Percentiles rank a stretch among this genome's conserved stretches.
Conservation (phyloP, 2,113 vertebrate genomes). For the Willisornis vidua region DNA sequence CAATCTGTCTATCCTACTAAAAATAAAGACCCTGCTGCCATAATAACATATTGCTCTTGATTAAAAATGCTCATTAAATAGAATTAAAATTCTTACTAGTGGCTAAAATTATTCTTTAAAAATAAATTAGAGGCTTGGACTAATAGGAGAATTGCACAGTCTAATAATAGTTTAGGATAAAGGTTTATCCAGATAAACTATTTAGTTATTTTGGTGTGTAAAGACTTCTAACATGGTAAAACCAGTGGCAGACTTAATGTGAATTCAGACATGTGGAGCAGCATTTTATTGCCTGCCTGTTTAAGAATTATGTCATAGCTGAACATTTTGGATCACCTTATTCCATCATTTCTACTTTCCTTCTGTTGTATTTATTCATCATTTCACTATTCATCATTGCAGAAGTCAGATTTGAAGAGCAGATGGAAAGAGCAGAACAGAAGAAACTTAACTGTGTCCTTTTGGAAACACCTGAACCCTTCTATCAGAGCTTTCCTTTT, state of each 20-base stretch:
- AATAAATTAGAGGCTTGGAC: not conserved
- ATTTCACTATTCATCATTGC: not conserved
- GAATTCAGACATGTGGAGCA: not conserved
- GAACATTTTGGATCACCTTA: not conserved
- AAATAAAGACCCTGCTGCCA: constrained; percentile 49
- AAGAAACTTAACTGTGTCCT: not conserved
- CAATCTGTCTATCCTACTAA: constrained; percentile 63
- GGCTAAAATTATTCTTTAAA: constrained; percentile 30
- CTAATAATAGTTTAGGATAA: not conserved
- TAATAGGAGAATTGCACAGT: not conserved
- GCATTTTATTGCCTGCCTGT: not conserved
- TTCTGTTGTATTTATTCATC: not conserved
- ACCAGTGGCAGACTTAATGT: not conserved
- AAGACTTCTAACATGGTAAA: not conserved
- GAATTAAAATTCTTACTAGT: constrained; percentile 36
- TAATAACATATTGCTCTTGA: constrained; percentile 54
- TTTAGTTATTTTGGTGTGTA: not conserved
- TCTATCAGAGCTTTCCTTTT: not conserved
- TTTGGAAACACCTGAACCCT: not conserved
- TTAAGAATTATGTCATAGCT: not conserved
- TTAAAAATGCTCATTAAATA: constrained; percentile 54
- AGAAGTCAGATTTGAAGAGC: not conserved
- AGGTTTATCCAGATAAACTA: not conserved
- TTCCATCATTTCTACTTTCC: not conserved
- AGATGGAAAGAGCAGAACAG: not conserved